A percentile compares a stretch with the other conserved stretches of the same genome.
These are phyloP conservation scores for Propithecus perrieri DNA, from an alignment of 2,797 vertebrate genomes.

Conservation along the genomic window DNA sequence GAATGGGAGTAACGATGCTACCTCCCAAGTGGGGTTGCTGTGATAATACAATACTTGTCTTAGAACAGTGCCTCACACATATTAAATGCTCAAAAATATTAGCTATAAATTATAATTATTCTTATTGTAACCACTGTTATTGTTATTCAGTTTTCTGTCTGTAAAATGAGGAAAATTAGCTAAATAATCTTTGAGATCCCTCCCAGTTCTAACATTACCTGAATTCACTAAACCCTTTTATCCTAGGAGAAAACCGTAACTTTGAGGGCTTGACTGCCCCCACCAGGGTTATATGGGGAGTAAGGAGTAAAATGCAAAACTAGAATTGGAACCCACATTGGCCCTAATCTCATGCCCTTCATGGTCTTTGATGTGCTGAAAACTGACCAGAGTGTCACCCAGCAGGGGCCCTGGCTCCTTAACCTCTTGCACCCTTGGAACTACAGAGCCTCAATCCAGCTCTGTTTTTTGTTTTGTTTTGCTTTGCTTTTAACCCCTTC, in stretches of 20 bases:
- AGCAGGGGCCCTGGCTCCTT: background rate
- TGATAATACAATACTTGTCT: background rate
- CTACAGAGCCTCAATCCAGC: background rate
- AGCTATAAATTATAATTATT: background rate
- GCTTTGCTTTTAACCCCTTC: background rate
- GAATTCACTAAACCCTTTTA: background rate
- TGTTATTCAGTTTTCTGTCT: background rate
- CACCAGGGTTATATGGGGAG: background rate
- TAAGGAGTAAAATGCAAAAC: conserved; percentile 19
- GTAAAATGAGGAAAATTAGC: background rate
- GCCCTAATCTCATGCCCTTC: background rate
- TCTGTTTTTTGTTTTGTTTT: background rate
- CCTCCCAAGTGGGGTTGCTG: background rate
- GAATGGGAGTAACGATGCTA: background rate
- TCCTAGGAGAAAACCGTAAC: background rate
- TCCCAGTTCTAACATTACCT: background rate
- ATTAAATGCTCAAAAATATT: background rate
- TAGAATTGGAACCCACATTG: background rate
- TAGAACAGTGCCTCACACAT: background rate
- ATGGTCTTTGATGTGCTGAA: background rate
- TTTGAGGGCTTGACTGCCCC: background rate
- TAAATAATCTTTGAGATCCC: background rate
- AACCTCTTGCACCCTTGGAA: background rate
- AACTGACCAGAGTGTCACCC: background rate
- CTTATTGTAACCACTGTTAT: background rate